Conservation (phyloP, 2,797 vertebrate genomes). For the Jordanella pulchra region DNA sequence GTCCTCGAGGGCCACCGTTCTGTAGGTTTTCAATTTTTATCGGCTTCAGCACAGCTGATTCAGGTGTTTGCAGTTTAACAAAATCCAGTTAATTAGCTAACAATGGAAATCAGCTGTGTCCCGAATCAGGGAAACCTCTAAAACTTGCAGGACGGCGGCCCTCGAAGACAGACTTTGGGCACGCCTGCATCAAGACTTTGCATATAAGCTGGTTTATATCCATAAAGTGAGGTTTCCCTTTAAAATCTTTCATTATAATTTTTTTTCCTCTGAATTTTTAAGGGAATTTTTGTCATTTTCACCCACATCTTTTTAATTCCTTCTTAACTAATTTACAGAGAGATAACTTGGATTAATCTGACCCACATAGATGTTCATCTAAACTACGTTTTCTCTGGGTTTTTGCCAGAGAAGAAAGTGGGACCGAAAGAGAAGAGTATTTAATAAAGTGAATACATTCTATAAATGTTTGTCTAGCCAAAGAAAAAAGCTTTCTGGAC, state of each 20-base stretch:
- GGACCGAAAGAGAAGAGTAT: conserved; percentile 15
- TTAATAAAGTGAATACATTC: conserved; percentile 17
- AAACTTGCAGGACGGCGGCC: too few species aligned
- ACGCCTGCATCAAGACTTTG: too few species aligned
- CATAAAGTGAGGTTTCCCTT: too few species aligned
- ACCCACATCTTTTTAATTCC: conserved; percentile 9
- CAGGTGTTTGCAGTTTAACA: too few species aligned
- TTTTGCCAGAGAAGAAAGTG: conserved; percentile 22
- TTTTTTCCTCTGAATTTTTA: conserved; percentile 13
- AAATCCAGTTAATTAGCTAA: too few species aligned
- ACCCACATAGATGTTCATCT: conserved; percentile 2
- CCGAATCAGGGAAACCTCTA: too few species aligned
- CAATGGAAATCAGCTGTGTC: too few species aligned
- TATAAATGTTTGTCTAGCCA: conserved; percentile 6
- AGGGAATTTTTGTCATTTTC: background rate
- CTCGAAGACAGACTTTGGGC: too few species aligned
- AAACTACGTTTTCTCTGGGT: conserved; percentile 1
- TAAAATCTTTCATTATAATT: background rate
- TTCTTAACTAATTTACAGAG: conserved; percentile 22
- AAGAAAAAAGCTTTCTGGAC: conserved; percentile 13
- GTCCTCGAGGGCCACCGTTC: too few species aligned
- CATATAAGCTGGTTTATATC: too few species aligned
- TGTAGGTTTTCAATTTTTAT: too few species aligned
- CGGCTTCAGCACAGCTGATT: too few species aligned
- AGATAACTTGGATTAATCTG: conserved; percentile 9